A percentile compares a stretch with the other conserved stretches of the same genome.
Evolutionary conservation across 2,113 vertebrate genomes (phyloP).

Genomic region (Lichenostomus cassidix): DNA sequence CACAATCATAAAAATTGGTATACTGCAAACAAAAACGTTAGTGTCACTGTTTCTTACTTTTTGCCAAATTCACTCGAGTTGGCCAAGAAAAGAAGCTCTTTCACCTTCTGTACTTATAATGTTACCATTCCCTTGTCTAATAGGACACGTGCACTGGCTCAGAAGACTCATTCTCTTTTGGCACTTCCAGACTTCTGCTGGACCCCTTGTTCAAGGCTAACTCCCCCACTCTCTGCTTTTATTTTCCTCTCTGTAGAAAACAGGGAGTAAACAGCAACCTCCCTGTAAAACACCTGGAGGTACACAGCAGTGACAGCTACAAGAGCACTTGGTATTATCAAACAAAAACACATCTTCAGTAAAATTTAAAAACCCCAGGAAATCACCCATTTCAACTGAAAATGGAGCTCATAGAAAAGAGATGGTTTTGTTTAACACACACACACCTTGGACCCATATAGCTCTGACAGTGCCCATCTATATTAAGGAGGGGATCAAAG

Average conservation of each 20-base stretch:
- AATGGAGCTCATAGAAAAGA: neutral
- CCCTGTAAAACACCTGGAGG: neutral
- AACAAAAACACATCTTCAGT: neutral
- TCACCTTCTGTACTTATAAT: neutral
- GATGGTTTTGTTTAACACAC: neutral
- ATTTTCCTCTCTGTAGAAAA: neutral
- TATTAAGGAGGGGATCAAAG: neutral
- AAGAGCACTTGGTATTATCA: neutral
- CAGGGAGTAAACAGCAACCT: neutral
- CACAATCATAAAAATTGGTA: neutral
- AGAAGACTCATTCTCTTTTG: neutral
- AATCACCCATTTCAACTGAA: neutral
- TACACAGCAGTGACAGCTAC: neutral
- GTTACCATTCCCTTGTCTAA: neutral
- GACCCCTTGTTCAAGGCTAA: neutral
- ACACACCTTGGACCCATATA: neutral
- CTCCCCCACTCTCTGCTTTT: neutral
- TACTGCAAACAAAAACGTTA: neutral
- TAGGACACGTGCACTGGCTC: neutral
- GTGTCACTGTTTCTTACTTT: neutral
- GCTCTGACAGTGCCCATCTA: neutral
- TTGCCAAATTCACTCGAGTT: neutral
- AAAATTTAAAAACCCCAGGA: neutral
- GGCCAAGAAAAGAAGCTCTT: neutral
- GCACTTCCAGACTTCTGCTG: neutral